These are phyloP conservation scores for Adelognathus sp. DNA, from an alignment of 2,888 invertebrate species.

Conservation along the genomic window DNA sequence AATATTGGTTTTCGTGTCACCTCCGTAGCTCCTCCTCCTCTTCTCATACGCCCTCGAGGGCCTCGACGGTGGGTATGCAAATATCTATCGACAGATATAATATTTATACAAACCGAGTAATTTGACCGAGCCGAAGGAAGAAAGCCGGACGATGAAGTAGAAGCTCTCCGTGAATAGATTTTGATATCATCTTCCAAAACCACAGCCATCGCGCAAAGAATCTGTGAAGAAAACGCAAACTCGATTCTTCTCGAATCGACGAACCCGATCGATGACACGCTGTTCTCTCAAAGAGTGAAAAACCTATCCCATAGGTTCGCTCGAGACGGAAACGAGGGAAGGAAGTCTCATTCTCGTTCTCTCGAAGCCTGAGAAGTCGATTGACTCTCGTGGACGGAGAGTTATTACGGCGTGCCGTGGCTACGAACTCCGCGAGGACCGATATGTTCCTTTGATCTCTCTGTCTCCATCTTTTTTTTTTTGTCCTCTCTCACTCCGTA, in stretches of 20 bases:
- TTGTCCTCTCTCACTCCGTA: slow-evolving; percentile 17
- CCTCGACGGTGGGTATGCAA: slow-evolving; percentile 41
- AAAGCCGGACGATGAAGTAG: neutral
- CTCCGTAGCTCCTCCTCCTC: neutral
- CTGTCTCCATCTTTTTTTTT: slow-evolving; percentile 9
- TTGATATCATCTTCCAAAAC: neutral
- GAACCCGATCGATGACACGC: slow-evolving; percentile 46
- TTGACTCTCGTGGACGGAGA: slow-evolving; percentile 54
- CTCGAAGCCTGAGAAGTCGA: slow-evolving; percentile 47
- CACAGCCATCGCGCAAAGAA: neutral
- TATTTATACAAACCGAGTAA: slow-evolving; percentile 40
- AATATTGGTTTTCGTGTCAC: slow-evolving; percentile 45
- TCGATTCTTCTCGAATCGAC: slow-evolving; percentile 38
- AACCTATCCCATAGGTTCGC: slow-evolving; percentile 12
- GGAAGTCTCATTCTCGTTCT: neutral
- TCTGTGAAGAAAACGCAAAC: neutral
- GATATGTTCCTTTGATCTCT: slow-evolving; percentile 51
- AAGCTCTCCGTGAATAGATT: neutral
- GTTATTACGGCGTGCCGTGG: slow-evolving; percentile 52
- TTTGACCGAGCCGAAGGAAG: slow-evolving; percentile 14
- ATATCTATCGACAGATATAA: slow-evolving; percentile 35
- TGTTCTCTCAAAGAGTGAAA: neutral
- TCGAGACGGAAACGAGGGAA: neutral
- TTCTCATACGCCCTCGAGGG: neutral
- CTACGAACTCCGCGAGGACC: slow-evolving; percentile 50